These are phyloP conservation scores for Turritopsis rubra DNA, from an alignment of 30 jellyfish, hydroid and myxozoan species.

Conservation along the genomic window DNA sequence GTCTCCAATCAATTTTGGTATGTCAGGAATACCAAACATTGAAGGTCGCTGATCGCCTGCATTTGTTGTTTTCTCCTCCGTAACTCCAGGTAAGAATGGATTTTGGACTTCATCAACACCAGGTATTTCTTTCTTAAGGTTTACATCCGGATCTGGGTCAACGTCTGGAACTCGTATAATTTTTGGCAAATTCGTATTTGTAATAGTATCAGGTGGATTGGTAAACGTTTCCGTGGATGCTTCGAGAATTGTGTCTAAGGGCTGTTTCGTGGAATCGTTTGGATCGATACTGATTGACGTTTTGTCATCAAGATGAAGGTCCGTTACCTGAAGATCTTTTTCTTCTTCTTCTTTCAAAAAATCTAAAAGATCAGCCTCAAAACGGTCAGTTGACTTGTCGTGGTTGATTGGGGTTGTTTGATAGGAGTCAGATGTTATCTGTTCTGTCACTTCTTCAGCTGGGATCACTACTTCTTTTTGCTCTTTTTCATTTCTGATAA, in stretches of 20 bases:
- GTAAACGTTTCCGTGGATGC: neutral
- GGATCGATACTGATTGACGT: neutral
- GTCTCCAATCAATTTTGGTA: neutral
- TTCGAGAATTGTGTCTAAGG: neutral
- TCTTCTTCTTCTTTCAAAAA: neutral
- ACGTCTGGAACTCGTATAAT: neutral
- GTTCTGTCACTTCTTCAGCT: neutral
- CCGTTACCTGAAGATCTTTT: no score
- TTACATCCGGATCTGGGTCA: neutral
- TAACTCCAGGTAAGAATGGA: no score
- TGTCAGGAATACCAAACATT: neutral
- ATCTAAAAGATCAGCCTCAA: neutral
- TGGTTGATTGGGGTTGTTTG: no score
- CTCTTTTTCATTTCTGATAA: no score
- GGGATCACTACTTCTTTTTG: neutral
- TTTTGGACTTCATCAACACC: no score
- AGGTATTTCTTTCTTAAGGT: neutral
- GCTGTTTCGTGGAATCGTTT: neutral
- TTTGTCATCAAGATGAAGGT: neutral
- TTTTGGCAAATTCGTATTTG: neutral
- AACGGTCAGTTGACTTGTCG: neutral
- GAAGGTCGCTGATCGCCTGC: neutral
- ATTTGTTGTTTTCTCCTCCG: neutral
- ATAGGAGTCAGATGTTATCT: no score
- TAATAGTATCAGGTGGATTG: neutral